Evolutionary conservation across 1,140 invertebrate species (phyloP).

Genomic region (Platorchestia sp.): DNA sequence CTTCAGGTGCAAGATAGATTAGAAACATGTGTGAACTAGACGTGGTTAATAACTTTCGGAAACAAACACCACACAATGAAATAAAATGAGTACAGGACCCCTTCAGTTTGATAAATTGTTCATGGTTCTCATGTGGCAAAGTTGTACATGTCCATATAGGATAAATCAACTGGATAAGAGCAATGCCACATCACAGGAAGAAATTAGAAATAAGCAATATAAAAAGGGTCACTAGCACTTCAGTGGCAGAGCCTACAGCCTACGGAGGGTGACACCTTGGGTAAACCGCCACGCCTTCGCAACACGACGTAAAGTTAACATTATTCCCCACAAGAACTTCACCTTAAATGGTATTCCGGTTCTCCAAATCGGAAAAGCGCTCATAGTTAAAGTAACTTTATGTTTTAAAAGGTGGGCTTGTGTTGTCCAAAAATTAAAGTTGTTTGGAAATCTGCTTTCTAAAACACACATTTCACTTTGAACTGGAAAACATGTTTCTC

Average conservation of each 20-base stretch:
- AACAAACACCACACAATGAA: neutral
- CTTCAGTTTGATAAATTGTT: neutral
- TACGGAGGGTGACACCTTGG: too few species aligned
- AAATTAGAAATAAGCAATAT: too few species aligned
- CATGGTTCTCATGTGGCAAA: neutral
- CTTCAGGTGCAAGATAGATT: too few species aligned
- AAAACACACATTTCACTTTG: neutral
- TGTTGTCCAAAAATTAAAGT: neutral
- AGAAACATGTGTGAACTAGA: neutral
- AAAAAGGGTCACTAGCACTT: too few species aligned
- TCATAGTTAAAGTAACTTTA: neutral
- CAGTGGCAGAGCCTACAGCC: too few species aligned
- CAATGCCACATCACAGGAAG: neutral
- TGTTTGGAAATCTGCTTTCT: neutral
- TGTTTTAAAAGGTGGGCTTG: neutral
- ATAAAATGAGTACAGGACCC: neutral
- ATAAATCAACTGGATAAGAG: neutral
- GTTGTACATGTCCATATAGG: neutral
- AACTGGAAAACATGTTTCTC: neutral
- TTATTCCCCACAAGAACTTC: neutral
- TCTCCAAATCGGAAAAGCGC: neutral
- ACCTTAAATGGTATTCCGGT: neutral
- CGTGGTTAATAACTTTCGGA: neutral
- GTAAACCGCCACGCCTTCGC: too few species aligned
- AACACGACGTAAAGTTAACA: neutral